Evolutionary conservation across 2,797 vertebrate genomes (phyloP).

Genomic region (Lycodopsis pacificus): DNA sequence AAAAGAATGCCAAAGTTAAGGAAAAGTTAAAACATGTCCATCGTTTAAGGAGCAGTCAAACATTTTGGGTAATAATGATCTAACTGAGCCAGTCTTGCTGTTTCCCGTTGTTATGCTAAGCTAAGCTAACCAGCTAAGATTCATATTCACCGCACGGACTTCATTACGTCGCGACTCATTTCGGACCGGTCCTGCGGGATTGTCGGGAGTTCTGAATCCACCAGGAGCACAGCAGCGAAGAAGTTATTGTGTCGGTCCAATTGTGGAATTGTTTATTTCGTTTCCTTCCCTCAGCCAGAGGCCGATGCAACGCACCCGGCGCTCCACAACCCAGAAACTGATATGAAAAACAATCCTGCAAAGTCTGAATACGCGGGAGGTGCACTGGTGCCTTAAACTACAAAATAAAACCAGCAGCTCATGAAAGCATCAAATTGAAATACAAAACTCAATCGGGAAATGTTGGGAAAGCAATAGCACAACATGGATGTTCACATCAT

Average conservation of each 20-base stretch:
- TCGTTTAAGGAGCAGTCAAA: background rate
- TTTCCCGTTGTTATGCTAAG: background rate
- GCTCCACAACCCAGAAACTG: conserved; percentile 57
- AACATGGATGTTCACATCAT: conserved; percentile 41
- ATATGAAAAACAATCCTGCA: conserved; percentile 69
- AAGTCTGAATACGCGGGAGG: conserved; percentile 52
- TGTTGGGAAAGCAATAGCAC: conserved; percentile 34
- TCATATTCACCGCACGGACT: background rate
- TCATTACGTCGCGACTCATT: background rate
- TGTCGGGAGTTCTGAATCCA: too few relatives aligned
- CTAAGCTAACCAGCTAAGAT: background rate
- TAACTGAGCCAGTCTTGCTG: too few relatives aligned
- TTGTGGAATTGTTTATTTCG: conserved; percentile 57
- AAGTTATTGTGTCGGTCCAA: conserved; percentile 38
- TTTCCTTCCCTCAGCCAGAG: conserved; percentile 45
- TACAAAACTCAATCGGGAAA: conserved; percentile 53
- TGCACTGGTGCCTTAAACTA: conserved; percentile 62
- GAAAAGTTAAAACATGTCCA: conserved; percentile 9
- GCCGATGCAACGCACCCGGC: conserved; percentile 64
- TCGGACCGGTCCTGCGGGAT: background rate
- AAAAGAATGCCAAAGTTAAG: conserved; percentile 11
- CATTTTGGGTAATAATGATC: background rate
- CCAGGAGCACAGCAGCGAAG: conserved; percentile 1
- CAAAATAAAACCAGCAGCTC: conserved; percentile 65
- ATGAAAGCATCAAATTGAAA: conserved; percentile 73